A percentile compares a stretch with the other conserved stretches of the same genome.
Conservation (phyloP, 2,797 vertebrate species). For the Peromyscus nudipes region DNA sequence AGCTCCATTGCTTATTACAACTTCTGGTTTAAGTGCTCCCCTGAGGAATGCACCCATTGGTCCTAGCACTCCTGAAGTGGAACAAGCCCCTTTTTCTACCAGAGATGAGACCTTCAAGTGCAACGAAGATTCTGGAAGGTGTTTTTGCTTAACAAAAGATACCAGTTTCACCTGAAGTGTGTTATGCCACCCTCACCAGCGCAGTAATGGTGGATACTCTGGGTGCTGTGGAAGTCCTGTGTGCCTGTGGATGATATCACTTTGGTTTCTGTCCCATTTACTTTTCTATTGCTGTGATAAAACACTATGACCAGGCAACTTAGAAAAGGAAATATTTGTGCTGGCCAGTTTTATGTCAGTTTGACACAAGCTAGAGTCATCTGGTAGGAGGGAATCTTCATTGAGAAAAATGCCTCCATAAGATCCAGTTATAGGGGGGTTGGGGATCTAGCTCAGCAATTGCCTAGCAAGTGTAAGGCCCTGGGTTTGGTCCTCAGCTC, state of each 20-base stretch:
- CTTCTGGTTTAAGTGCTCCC: no score
- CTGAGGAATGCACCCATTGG: no score
- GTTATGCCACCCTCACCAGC: neutral
- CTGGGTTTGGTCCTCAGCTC: no score
- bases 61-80: no score
- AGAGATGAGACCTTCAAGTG: no score
- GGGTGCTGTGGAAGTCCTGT: neutral
- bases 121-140: neutral
- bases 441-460: no score
- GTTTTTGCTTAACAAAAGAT: neutral
- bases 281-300: neutral
- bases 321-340: neutral
- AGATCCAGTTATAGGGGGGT: neutral
- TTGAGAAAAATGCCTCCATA: neutral
- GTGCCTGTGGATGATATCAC: neutral
- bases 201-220: neutral
- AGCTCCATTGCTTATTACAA: no score
- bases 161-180: neutral
- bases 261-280: neutral
- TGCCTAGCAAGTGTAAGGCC: no score
- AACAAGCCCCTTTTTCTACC: no score
- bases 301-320: neutral
- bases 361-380: neutral
- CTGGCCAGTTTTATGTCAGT: neutral
- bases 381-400: neutral